A percentile compares a stretch with the other conserved stretches of the same genome.
Conservation (phyloP, 2,797 vertebrate species). For the Cryptoprocta ferox region DNA sequence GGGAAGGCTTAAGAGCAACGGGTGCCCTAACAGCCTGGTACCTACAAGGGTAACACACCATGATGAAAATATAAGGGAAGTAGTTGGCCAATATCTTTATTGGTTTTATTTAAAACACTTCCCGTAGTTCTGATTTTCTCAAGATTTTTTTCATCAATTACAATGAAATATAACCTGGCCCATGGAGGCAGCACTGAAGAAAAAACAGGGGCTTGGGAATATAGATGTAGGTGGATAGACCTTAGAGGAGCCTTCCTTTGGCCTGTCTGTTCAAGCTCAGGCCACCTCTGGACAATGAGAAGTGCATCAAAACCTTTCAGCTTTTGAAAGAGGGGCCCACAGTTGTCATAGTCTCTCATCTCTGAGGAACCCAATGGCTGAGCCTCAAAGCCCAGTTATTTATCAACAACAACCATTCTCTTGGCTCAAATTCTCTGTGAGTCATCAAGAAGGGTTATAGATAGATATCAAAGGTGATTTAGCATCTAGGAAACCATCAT, state of each 20-base stretch:
- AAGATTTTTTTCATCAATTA: neutral
- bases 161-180: neutral
- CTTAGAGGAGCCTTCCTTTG: neutral
- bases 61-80: neutral
- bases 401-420: neutral
- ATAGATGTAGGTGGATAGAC: neutral
- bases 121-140: neutral
- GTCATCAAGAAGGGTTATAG: neutral
- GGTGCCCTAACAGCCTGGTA: neutral
- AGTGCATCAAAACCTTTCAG: neutral
- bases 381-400: neutral
- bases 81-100: neutral
- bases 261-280: neutral
- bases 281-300: neutral
- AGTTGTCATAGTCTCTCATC: neutral
- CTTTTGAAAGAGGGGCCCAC: neutral
- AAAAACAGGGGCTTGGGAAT: neutral
- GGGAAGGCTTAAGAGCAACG: neutral
- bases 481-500: too few species aligned
- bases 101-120: constrained; percentile 1
- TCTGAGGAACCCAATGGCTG: neutral
- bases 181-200: neutral
- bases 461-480: neutral
- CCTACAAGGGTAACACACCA: neutral
- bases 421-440: neutral